These are phyloP conservation scores for Chrysemys picta DNA, from an alignment of 2,113 vertebrate genomes.

Conservation along the genomic window DNA sequence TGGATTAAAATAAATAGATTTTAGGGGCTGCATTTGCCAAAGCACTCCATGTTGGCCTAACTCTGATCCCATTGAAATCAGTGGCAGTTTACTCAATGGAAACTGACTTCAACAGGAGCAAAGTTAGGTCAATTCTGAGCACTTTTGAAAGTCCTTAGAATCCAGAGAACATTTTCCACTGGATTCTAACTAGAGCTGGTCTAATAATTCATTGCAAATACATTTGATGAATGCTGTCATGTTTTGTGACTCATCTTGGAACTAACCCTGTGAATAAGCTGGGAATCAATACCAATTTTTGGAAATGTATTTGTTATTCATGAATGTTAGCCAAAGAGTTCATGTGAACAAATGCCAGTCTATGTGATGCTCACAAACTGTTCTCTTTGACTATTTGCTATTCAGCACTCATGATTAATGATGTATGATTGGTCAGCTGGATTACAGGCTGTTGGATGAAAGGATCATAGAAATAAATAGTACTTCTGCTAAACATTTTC, in stretches of 20 bases:
- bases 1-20: neutral
- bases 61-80: neutral
- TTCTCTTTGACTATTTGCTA: neutral
- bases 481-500: neutral
- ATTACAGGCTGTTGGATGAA: neutral
- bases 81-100: neutral
- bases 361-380: neutral
- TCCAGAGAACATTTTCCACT: neutral
- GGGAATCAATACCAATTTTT: neutral
- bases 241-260: neutral
- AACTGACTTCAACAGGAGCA: neutral
- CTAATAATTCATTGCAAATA: neutral
- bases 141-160: neutral
- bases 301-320: neutral
- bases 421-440: neutral
- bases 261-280: constrained; percentile 1
- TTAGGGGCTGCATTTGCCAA: neutral
- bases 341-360: neutral
- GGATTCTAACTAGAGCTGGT: neutral
- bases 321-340: neutral
- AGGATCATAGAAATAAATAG: neutral
- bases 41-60: neutral
- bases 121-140: neutral
- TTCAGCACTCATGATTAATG: neutral
- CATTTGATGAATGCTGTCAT: neutral